A percentile compares a stretch with the other conserved stretches of the same genome.
Conservation (phyloP, 2,888 invertebrate species). For the Mimachlamys varia region DNA sequence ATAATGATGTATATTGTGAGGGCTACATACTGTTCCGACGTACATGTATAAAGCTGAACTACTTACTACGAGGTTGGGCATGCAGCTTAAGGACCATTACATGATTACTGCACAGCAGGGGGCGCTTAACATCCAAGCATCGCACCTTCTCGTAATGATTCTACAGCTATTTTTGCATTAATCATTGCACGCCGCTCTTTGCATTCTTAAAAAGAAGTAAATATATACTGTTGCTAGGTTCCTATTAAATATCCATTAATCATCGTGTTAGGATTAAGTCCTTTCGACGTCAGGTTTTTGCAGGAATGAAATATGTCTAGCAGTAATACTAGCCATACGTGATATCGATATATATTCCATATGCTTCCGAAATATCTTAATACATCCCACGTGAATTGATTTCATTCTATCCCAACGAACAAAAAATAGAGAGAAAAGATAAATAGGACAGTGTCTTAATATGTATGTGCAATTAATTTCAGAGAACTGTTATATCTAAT, state of each 20-base stretch:
- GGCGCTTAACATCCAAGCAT: background rate
- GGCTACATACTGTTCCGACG: conserved; percentile 20
- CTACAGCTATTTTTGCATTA: conserved; percentile 23
- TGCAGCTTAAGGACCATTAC: conserved; percentile 11
- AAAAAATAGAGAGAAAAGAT: background rate
- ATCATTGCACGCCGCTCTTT: conserved; percentile 34
- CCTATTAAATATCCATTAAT: conserved; percentile 27
- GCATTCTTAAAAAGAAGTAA: conserved; percentile 21
- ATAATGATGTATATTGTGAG: conserved; percentile 15
- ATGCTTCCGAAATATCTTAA: conserved; percentile 22
- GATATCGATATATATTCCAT: background rate
- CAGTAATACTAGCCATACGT: background rate
- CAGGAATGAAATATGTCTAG: conserved; percentile 25
- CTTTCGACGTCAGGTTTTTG: conserved; percentile 6
- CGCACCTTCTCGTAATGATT: conserved; percentile 29
- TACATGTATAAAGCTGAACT: conserved; percentile 34
- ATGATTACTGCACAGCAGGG: conserved; percentile 16
- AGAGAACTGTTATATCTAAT: background rate
- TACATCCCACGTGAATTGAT: conserved; percentile 15
- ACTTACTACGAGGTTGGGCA: conserved; percentile 14
- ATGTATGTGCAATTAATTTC: background rate
- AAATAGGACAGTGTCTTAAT: background rate
- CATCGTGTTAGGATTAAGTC: conserved; percentile 33
- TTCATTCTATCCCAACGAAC: background rate
- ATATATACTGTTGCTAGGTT: conserved; percentile 33